Evolutionary conservation across 2,797 vertebrate species (phyloP), one percentile per base, ranked within the genome.

Genomic region (Halcyon badia): DNA sequence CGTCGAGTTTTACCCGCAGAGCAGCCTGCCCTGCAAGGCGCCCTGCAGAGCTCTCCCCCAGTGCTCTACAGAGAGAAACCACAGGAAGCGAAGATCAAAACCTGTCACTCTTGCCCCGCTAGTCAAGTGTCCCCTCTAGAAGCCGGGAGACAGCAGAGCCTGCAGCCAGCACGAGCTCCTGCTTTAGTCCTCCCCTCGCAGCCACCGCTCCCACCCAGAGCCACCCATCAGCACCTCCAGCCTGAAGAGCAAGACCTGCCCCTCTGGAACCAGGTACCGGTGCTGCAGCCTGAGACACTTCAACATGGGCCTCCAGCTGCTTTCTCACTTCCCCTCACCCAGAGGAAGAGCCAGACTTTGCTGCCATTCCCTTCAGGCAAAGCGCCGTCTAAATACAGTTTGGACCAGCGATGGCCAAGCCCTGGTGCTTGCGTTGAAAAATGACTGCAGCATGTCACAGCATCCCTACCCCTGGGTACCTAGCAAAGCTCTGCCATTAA

Each of bases 141-240:
- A 1, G 10, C 4, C 28, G 4, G 15, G 13, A 3, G 56, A 19
- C 19, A 4, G 82, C 18, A 14, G 7, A 19, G 54, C 51, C 24
- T 25, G 0, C 24, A 14, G 65, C 37, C n/a, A n/a, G 62, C 41
- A 12, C 24, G 2, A 5, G 8, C 0, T 14, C 2, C 3, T 0
- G 18, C 5, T 56, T 26, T 1, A 7, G 16, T 3, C 42, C 60
- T 46, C 25, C 7, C 51, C n/a, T 3, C 0, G 26, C 3, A 15
- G 0, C 39, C 30, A 0, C 56, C 2, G 48, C 58, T 73, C 25
- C 51, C 51, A 10, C 19, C 33, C 30, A n/a, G 16, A 51, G 49
- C 25, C 42, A 26, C n/a, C 52, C 7, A 1, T 0, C 7, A 6
- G 1, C 44, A 5, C 33, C 78, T 26, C 25, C 65, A 5, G 39